Base-by-base conservation (phyloP, 1,140 invertebrate genomes). In the Glomeris maerens region DNA sequence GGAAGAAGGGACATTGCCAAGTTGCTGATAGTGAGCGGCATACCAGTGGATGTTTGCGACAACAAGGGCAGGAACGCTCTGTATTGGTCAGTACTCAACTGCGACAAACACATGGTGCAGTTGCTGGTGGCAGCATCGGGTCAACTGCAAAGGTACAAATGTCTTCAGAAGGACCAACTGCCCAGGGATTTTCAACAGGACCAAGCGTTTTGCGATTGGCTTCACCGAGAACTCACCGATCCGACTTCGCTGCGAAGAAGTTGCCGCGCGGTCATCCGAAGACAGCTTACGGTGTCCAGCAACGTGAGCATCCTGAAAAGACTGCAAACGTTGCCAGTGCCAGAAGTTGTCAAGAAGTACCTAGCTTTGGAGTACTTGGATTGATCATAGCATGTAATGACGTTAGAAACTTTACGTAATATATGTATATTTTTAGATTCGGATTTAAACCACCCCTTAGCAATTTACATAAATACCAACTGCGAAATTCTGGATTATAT, bases 21-120 rank as follows among this genome's bases (percentile, higher is more conserved):
- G 21, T 26, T 56, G 13, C 45, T 58, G 4, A 50, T 56, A 13
- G 13, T 22, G 13, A 54, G 49, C 41, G 56, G 56, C 7, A 49
- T 50, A 23, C 17, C 17, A 17, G 0, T 55, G 2, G 44, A 54
- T 47, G 5, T 27, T 3, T 3, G 17, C 3, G 54, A 52, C 31
- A 22, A 21, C 13, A 4, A 27, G n/a, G 40, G 47, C 3, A 27
- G 38, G 3, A 42, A 46, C n/a, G 39, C 56, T 10, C 27, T 58
- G 1, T 49, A 38, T 17, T 54, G 41, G 31, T 20, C 48, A 5
- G 13, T 58, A 0, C 36, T 47, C 27, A 22, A 27, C 41, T 29
- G 17, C 25, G 49, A 58, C 29, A 20, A 22, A 0, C 27, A 52
- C 20, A 10, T 52, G 17, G 48, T 42, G 28, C 7, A 7, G 21